Evolutionary conservation across 2,797 vertebrate genomes (phyloP).

Genomic region (Gymnothorax reevesii): DNA sequence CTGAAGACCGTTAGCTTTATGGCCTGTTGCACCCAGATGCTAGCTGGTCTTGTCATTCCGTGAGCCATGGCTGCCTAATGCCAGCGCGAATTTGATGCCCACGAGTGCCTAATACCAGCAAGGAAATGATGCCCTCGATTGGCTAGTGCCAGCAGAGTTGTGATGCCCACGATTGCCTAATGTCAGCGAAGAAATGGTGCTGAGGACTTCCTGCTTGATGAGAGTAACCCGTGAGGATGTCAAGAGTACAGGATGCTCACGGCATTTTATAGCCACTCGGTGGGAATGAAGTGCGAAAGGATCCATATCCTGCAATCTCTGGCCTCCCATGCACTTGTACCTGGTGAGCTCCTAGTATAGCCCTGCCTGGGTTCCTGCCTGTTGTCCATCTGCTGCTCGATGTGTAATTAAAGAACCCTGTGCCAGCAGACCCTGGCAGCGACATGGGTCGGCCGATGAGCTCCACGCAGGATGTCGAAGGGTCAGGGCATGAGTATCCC

Average conservation of each 20-base stretch:
- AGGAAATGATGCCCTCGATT: neutral
- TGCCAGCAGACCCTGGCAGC: neutral
- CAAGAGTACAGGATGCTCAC: neutral
- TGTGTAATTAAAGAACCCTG: slow-evolving; percentile 13
- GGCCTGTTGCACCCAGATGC: neutral
- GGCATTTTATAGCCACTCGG: neutral
- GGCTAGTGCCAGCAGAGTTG: too few relatives aligned
- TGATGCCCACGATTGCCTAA: neutral
- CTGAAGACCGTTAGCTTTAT: neutral
- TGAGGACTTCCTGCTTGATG: neutral
- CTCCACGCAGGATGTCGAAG: slow-evolving; percentile 23
- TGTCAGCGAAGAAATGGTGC: too few relatives aligned
- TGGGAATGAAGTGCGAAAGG: neutral
- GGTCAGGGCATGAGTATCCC: slow-evolving; percentile 12
- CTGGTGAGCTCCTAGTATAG: neutral
- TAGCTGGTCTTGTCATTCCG: neutral
- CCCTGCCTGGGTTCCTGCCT: neutral
- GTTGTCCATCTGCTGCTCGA: neutral
- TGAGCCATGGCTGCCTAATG: neutral
- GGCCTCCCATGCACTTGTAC: neutral
- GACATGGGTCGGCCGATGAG: neutral
- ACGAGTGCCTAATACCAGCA: neutral
- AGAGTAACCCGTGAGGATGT: neutral
- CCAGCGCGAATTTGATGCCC: neutral
- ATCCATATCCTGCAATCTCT: neutral